Base-by-base conservation (phyloP, 2,113 vertebrate genomes). In the Hystrix cristata region DNA sequence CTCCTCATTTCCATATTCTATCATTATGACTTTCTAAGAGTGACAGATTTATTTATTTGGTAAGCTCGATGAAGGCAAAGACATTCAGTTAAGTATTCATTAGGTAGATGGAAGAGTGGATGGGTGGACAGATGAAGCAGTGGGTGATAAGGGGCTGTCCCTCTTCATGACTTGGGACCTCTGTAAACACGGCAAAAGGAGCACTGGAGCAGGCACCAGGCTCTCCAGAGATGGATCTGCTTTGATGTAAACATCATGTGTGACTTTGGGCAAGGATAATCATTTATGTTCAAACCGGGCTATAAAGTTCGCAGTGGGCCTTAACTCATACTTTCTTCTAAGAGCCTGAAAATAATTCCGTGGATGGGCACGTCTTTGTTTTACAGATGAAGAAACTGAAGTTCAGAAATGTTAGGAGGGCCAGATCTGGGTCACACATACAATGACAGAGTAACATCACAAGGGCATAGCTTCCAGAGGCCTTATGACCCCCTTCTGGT, bases 261-360 rank as follows among this genome's bases (percentile, higher is more conserved):
- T 55, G 43, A 67, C 64, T 57, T 74, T 62, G 43, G 80, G 31
- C 27, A 69, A 92, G 13, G 19, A 79, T 34, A 80, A 67, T 88
- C 53, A 78, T 83, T 91, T 95, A 53, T 21, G 57, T 84, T 87
- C 57, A 53, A 59, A 55, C 18, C 53, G 55, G 48, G 7, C 53
- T 76, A 93, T 88, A 87, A 72, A 93, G 72, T 72, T 83, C 80
- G 43, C 65, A 64, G 1, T 74, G 34, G 74, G 5, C 18, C 38
- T 84, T 84, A 27, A 88, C 27, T 80, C 46, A 46, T 76, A 72
- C 43, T 88, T 95, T 81, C 59, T 60, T 43, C 43, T 91, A 84
- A 55, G 19, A 82, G 53, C 62, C 74, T 80, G 12, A 83, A 88
- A 96, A 88, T 80, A 87, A 65, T 71, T 89, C 67, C 53, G 13